A percentile compares a stretch with the other conserved stretches of the same genome.
phyloP scores from a whole-genome alignment of 1,140 invertebrate genomes.

The Mercenaria mercenaria region DNA sequence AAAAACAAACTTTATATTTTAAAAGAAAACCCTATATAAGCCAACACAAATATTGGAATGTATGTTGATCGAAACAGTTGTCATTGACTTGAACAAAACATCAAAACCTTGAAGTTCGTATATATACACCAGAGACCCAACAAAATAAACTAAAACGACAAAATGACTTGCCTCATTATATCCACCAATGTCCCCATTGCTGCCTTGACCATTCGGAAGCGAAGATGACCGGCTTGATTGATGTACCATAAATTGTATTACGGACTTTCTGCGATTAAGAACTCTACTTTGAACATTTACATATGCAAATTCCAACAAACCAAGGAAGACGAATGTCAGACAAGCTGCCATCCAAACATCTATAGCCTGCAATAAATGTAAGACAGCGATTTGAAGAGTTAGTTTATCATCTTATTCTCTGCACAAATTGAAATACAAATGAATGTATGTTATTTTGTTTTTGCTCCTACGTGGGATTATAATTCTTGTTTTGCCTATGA shows the following conservation, averaged over 20 bases:
- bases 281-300: conserved; percentile 86
- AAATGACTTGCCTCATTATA: not conserved
- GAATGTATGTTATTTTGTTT: not conserved
- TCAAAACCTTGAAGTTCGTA: too few relatives aligned
- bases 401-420: not conserved
- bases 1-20: too few relatives aligned
- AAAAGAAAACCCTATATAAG: too few relatives aligned
- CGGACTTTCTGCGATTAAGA: not conserved
- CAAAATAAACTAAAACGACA: too few relatives aligned
- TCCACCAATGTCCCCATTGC: not conserved
- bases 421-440: not conserved
- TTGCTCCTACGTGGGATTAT: not conserved
- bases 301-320: conserved; percentile 94
- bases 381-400: too few relatives aligned
- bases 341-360: conserved; percentile 86
- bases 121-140: too few relatives aligned
- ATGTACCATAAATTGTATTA: not conserved
- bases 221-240: not conserved
- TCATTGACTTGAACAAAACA: too few relatives aligned
- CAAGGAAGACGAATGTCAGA: conserved; percentile 94
- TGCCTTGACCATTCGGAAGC: not conserved
- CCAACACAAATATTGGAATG: too few relatives aligned
- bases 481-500: too few relatives aligned
- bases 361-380: conserved; percentile 53
- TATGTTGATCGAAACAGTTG: too few relatives aligned